A percentile compares a stretch with the other conserved stretches of the same genome.
Evolutionary conservation across 1,140 invertebrate genomes (phyloP).

Genomic region (Zaprionus inermis): DNA sequence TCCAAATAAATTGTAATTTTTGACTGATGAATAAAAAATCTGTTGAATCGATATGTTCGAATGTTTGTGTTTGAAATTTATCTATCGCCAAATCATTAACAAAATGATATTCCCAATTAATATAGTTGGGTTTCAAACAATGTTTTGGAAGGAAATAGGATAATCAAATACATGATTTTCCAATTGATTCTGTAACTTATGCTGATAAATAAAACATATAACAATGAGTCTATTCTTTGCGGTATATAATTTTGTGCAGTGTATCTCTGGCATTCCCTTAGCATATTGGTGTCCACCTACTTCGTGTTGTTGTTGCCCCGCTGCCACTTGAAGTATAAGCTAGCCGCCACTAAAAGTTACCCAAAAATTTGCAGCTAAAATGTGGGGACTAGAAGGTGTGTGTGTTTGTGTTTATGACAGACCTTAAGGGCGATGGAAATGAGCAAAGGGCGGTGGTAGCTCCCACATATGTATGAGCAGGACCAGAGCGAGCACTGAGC

Average conservation of each 20-base stretch:
- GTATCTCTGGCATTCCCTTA: constrained; percentile 40
- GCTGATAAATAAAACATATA: no score
- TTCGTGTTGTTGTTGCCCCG: constrained; percentile 66
- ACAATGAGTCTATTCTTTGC: no score
- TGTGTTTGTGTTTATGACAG: constrained; percentile 10
- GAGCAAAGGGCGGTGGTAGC: background rate
- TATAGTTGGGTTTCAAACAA: no score
- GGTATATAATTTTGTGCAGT: background rate
- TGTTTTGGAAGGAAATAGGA: no score
- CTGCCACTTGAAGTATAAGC: constrained; percentile 52
- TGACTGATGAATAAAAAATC: no score
- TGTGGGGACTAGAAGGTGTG: background rate
- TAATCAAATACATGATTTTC: no score
- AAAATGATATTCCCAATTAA: no score
- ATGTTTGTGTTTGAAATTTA: no score
- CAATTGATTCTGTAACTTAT: no score
- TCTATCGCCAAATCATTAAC: no score
- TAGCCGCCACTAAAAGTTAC: constrained; percentile 74
- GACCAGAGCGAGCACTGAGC: constrained; percentile 15
- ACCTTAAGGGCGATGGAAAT: background rate
- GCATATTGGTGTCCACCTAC: constrained; percentile 77
- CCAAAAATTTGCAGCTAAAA: constrained; percentile 18
- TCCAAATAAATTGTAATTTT: no score
- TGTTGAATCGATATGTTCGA: no score
- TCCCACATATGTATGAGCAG: constrained; percentile 5